Evolutionary conservation across 2,797 vertebrate species (phyloP).

Genomic region (Saxicola maurus): DNA sequence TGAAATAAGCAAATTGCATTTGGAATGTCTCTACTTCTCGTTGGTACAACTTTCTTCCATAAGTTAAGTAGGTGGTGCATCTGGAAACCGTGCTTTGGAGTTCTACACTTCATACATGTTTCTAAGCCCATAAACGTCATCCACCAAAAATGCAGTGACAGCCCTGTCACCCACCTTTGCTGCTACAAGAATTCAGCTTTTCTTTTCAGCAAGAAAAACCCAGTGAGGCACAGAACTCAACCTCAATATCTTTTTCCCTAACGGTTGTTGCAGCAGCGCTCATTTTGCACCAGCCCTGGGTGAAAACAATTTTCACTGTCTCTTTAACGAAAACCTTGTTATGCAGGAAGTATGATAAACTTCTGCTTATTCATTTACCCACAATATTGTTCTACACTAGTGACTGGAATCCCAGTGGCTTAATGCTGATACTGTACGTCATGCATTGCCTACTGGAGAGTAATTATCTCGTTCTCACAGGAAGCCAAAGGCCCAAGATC

Average conservation of each 20-base stretch:
- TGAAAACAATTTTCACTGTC: neutral
- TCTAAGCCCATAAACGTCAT: neutral
- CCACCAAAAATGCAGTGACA: neutral
- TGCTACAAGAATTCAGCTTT: neutral
- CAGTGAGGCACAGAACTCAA: neutral
- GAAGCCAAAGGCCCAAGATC: conserved; percentile 53
- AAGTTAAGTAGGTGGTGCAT: conserved; percentile 35
- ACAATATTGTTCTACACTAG: conserved; percentile 56
- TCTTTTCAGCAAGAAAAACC: neutral
- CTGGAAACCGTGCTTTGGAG: neutral
- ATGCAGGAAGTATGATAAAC: conserved; percentile 62
- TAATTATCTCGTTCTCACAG: conserved; percentile 64
- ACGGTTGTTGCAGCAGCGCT: accelerated
- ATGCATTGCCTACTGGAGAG: conserved; percentile 37
- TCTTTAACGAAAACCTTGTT: conserved; percentile 48
- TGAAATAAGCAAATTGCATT: conserved; percentile 36
- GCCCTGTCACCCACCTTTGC: neutral
- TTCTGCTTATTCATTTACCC: conserved; percentile 67
- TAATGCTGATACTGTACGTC: conserved; percentile 46
- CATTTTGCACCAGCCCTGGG: neutral
- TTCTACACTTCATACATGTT: neutral
- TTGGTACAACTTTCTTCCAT: neutral
- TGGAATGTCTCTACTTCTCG: neutral
- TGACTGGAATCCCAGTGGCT: conserved; percentile 57
- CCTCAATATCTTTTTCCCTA: neutral